A percentile compares a stretch with the other conserved stretches of the same genome.
Evolutionary conservation across 2,797 vertebrate genomes (phyloP).

Genomic region (Sparus aurata): DNA sequence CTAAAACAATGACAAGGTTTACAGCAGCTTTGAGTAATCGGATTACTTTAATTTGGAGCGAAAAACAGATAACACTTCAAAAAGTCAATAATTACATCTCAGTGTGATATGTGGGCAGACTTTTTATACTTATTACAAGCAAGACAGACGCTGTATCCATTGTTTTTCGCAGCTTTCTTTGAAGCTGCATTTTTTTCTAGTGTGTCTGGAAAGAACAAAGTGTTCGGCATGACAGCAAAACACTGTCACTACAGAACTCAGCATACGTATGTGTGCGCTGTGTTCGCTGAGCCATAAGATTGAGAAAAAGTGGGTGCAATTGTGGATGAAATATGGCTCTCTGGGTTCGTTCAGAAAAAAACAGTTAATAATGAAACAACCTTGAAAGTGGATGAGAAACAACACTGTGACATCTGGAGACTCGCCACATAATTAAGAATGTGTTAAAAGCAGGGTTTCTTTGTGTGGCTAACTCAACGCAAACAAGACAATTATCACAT

Average conservation of each 20-base stretch:
- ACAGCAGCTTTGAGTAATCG: not conserved
- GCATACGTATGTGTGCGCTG: not conserved
- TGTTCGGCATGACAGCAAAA: not conserved
- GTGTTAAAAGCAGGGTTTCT: conserved; percentile 1
- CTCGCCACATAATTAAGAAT: conserved; percentile 13
- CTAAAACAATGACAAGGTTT: no score
- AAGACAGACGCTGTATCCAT: no score
- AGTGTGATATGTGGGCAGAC: no score
- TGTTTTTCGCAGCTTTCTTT: no score
- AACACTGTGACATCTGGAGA: conserved; percentile 15
- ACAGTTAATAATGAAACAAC: conserved; percentile 11
- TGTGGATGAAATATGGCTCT: not conserved
- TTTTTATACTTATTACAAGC: no score
- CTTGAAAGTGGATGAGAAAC: conserved; percentile 32
- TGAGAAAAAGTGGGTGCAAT: not conserved
- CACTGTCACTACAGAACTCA: not conserved
- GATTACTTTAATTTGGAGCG: not conserved
- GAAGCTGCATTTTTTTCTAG: no score
- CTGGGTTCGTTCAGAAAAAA: not conserved
- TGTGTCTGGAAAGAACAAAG: not conserved
- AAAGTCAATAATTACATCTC: no score
- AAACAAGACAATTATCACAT: conserved; percentile 33
- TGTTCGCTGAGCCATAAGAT: not conserved
- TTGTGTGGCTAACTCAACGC: conserved; percentile 34
- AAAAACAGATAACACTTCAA: no score